A percentile compares a stretch with the other conserved stretches of the same genome.
Evolutionary conservation across 2,888 invertebrate genomes (phyloP).

Genomic region (Elegia similella): DNA sequence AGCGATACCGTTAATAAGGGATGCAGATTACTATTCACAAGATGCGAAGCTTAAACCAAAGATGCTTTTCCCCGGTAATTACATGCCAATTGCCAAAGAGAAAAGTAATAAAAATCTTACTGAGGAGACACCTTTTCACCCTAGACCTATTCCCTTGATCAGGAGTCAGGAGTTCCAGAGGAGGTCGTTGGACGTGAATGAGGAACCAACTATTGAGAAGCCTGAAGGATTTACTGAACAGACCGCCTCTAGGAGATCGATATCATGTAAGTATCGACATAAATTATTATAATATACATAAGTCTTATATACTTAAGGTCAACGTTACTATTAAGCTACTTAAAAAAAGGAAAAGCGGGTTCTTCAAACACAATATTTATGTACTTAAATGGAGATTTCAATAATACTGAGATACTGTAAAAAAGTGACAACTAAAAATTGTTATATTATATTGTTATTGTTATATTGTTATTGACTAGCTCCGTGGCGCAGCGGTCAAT

Average conservation of each 20-base stretch:
- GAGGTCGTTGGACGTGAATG: conserved; percentile 55
- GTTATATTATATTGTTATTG: too few species aligned
- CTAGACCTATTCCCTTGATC: conserved; percentile 64
- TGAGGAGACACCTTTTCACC: conserved; percentile 46
- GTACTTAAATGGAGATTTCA: too few species aligned
- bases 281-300: too few species aligned
- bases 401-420: too few species aligned
- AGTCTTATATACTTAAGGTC: too few species aligned
- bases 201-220: conserved; percentile 57
- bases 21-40: conserved; percentile 54
- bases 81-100: conserved; percentile 73
- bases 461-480: too few species aligned
- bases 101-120: conserved; percentile 53
- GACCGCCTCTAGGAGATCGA: conserved; percentile 61
- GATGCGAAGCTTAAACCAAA: conserved; percentile 57
- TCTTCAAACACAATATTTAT: too few species aligned
- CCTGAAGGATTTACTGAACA: conserved; percentile 55
- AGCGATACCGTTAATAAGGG: conserved; percentile 50
- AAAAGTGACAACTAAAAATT: too few species aligned
- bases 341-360: too few species aligned
- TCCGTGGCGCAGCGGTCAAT: too few species aligned
- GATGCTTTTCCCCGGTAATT: conserved; percentile 75
- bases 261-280: conserved; percentile 58
- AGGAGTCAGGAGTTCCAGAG: conserved; percentile 56
- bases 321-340: too few species aligned